Base-by-base conservation (phyloP, 2,888 invertebrate genomes). In the Phlogophora meticulosa region DNA sequence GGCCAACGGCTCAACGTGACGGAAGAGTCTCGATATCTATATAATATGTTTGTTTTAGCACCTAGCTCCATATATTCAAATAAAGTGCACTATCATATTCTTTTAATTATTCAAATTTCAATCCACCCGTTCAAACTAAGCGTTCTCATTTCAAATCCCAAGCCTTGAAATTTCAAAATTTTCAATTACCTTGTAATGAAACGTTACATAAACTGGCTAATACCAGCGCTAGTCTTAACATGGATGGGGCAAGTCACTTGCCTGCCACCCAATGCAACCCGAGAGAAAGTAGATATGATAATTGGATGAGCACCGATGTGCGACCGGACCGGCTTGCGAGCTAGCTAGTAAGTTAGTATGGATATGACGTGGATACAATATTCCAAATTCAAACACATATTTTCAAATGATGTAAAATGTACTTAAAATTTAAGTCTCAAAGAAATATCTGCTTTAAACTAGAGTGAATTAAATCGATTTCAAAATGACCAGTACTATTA, bases 241-340 rank as follows among this genome's bases (percentile, higher is more conserved):
- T 73, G 73, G 83, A 80, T 77, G 81, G 69, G 69, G 72, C 69
- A 72, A 82, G 83, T 81, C 80, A 83, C 82, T 76, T 71, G 84
- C 81, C 80, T 80, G 84, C 82, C 83, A 77, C 72, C 77, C 73
- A 69, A 48, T 73, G 75, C 75, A 82, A 81, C 85, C 72, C 75
- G 67, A 88, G 95, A 92, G 95, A 95, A 95, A 95, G 95, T 95
- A 89, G 95, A 94, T 95, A 94, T 95, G 95, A 91, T 95, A 94
- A 95, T 94, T 94, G 94, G 92, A 91, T 88, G 90, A 82, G 91
- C 90, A 87, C 78, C 91, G 91, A 91, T 90, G 92, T 92, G 91
- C 91, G 92, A 92, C 94, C 88, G 88, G 90, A 87, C 90, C 80
- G 87, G 83, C 86, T 81, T 83, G 76, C 78, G 86, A 70, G 74